Percentiles rank a stretch among this genome's conserved stretches.
These are phyloP conservation scores for Drosophila arizonae DNA, from an alignment of 1,140 invertebrate species.

Conservation along the genomic window DNA sequence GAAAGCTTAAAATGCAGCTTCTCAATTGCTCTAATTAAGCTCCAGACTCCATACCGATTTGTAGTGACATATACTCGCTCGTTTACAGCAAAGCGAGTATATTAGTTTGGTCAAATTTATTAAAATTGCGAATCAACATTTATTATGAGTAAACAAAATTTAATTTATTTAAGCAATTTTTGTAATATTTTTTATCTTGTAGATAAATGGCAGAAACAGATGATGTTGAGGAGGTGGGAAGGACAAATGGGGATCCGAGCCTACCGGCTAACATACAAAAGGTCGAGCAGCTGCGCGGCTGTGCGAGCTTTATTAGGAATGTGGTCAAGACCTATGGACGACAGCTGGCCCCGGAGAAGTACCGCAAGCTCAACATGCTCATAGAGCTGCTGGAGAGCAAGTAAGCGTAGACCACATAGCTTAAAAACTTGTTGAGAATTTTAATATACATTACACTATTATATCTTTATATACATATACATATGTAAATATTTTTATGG, in stretches of 20 bases:
- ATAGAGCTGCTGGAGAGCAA: slow-evolving; percentile 33
- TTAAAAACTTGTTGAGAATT: neutral
- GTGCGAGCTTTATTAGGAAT: slow-evolving; percentile 43
- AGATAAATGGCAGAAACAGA: slow-evolving; percentile 23
- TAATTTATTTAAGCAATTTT: no score
- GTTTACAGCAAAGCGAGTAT: no score
- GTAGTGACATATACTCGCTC: no score
- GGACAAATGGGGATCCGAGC: neutral
- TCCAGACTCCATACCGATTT: neutral
- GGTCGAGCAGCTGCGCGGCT: slow-evolving; percentile 21
- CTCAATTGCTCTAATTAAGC: neutral
- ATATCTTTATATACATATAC: no score
- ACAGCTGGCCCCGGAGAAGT: slow-evolving; percentile 27
- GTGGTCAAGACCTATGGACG: slow-evolving; percentile 16
- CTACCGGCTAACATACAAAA: slow-evolving; percentile 7
- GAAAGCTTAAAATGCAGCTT: neutral
- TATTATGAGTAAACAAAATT: no score
- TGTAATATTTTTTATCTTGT: neutral
- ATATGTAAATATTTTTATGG: no score
- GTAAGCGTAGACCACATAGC: slow-evolving; percentile 34
- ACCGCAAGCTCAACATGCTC: slow-evolving; percentile 30
- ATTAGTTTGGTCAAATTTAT: no score
- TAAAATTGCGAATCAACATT: no score
- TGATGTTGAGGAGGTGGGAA: neutral
- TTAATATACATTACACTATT: neutral